Conservation (phyloP, 2,113 vertebrate genomes). For the Athene noctua region DNA sequence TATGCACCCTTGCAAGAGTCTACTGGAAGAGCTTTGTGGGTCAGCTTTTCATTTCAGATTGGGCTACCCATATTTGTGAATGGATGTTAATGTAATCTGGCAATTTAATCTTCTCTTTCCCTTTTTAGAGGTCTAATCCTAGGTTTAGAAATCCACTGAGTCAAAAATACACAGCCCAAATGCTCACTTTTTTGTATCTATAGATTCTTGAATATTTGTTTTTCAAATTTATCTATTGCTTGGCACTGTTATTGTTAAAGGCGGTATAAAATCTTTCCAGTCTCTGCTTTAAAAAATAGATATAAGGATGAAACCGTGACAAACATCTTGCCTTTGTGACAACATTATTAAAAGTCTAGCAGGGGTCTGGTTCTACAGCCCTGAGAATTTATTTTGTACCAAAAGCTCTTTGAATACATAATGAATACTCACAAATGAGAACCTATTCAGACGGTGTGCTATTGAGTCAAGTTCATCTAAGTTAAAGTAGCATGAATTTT, state of each 20-base stretch:
- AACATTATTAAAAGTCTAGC: constrained; percentile 1
- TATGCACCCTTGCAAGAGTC: neutral
- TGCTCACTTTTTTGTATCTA: neutral
- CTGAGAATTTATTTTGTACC: constrained; percentile 40
- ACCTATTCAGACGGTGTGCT: constrained; percentile 16
- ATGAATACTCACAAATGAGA: constrained; percentile 42
- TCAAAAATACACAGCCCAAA: neutral
- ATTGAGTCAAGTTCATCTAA: constrained; percentile 53
- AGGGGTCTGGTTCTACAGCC: neutral
- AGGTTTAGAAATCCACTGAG: neutral
- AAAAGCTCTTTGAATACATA: constrained; percentile 26
- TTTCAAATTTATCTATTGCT: neutral
- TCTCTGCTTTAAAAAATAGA: neutral
- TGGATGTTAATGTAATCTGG: neutral
- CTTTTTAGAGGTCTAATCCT: neutral
- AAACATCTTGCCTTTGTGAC: constrained; percentile 17
- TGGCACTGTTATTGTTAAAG: neutral
- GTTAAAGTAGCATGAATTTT: constrained; percentile 49
- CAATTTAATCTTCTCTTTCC: neutral
- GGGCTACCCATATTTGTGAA: neutral
- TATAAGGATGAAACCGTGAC: neutral
- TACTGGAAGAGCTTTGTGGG: neutral
- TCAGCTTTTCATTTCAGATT: neutral
- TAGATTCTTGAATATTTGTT: neutral
- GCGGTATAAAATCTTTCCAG: neutral